These are phyloP conservation scores for Platerodrilus igneus DNA, from an alignment of 2,888 invertebrate genomes.

Conservation along the genomic window DNA sequence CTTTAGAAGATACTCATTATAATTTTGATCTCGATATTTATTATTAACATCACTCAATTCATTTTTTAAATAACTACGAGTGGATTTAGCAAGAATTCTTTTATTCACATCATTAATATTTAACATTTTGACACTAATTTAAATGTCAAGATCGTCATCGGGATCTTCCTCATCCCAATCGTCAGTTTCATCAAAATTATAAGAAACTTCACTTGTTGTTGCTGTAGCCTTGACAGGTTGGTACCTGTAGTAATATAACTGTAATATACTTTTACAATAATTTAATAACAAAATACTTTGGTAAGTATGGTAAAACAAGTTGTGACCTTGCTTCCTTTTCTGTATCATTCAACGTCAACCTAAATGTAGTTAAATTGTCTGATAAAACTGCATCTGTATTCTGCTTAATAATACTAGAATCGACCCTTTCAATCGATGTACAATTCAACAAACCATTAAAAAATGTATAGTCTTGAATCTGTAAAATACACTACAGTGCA, in stretches of 20 bases:
- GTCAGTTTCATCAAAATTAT: conserved; percentile 72
- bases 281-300: conserved; percentile 38
- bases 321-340: conserved; percentile 58
- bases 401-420: conserved; percentile 38
- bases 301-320: conserved; percentile 58
- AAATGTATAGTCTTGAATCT: conserved; percentile 41
- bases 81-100: conserved; percentile 30
- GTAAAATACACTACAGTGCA: conserved; percentile 8
- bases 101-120: conserved; percentile 33
- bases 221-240: conserved; percentile 44
- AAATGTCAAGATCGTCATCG: conserved; percentile 77
- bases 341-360: conserved; percentile 58
- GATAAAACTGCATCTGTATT: conserved; percentile 38
- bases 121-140: conserved; percentile 28
- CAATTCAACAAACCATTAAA: conserved; percentile 40
- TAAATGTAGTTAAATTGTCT: conserved; percentile 58
- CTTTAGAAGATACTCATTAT: conserved; percentile 34
- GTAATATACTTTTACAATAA: conserved; percentile 1
- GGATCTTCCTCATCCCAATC: conserved; percentile 86
- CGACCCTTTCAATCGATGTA: conserved; percentile 39
- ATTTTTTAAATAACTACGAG: conserved; percentile 23
- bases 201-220: conserved; percentile 67
- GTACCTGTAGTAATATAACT: conserved; percentile 2
- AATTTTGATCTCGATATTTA: conserved; percentile 36
- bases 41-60: conserved; percentile 34